Evolutionary conservation across 2,888 invertebrate species (phyloP).

Genomic region (Polyploca ridens): DNA sequence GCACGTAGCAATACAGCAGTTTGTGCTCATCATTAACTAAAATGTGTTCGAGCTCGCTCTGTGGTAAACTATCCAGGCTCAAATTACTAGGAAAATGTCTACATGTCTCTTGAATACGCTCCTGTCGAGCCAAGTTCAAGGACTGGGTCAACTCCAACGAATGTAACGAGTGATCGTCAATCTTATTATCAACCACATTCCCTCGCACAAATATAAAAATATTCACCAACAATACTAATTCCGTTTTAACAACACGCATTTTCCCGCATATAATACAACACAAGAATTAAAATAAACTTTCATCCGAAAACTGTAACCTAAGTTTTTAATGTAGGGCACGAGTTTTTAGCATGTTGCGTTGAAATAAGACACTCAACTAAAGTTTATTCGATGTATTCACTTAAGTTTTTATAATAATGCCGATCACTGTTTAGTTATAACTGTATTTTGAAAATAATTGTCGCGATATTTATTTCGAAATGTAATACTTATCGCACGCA

Average conservation of each 20-base stretch:
- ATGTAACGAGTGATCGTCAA: constrained; percentile 59
- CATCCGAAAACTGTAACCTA: constrained; percentile 57
- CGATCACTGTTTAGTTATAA: background rate
- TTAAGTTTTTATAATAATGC: constrained; percentile 31
- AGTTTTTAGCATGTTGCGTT: constrained; percentile 9
- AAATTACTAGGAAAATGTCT: constrained; percentile 74
- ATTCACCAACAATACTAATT: constrained; percentile 57
- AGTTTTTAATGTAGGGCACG: constrained; percentile 68
- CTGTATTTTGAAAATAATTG: background rate
- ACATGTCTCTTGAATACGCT: constrained; percentile 86
- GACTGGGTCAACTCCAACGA: constrained; percentile 86
- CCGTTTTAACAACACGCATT: constrained; percentile 55
- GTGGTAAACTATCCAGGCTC: constrained; percentile 74
- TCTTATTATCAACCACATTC: constrained; percentile 54
- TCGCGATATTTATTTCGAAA: background rate
- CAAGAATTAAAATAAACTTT: constrained; percentile 63
- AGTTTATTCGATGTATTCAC: background rate
- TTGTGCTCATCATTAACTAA: constrained; percentile 93
- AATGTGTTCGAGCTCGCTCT: constrained; percentile 89
- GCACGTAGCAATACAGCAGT: constrained; percentile 96
- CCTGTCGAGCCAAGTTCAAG: constrained; percentile 86
- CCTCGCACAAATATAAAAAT: constrained; percentile 60
- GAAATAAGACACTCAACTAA: background rate
- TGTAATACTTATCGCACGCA: background rate
- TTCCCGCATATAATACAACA: constrained; percentile 54